phyloP scores from a whole-genome alignment of 1,140 invertebrate species.

The Zaprionus taronus region DNA sequence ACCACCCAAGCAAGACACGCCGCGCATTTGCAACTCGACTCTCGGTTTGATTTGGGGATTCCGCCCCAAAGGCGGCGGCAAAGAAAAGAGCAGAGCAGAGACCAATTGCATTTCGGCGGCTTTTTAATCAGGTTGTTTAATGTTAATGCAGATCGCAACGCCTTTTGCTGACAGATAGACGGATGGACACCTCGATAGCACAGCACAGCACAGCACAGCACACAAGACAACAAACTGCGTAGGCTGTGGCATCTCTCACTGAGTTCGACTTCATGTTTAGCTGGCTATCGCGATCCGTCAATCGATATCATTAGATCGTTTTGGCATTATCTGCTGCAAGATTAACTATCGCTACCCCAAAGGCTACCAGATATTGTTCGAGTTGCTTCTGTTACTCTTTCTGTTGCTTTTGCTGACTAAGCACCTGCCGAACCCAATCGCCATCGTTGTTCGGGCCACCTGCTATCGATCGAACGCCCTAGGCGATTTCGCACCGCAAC shows the following conservation, averaged over 20 bases:
- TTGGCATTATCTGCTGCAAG: neutral
- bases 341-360: constrained; percentile 1
- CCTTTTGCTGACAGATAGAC: constrained; percentile 8
- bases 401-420: constrained; percentile 4
- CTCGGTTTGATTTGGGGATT: neutral
- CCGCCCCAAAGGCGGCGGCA: neutral
- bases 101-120: constrained; percentile 11
- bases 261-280: neutral
- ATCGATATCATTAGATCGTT: constrained; percentile 10
- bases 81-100: neutral
- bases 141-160: constrained; percentile 20
- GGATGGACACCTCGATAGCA: neutral
- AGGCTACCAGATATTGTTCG: neutral
- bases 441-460: neutral
- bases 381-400: neutral
- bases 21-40: neutral
- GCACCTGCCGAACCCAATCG: neutral
- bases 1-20: no score
- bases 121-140: constrained; percentile 8
- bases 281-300: constrained; percentile 14
- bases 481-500: neutral
- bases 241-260: constrained; percentile 4
- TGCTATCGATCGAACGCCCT: constrained; percentile 8
- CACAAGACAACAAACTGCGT: neutral
- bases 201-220: no score